phyloP scores from a whole-genome alignment of 2,888 invertebrate genomes.

The Metopia argyrocephala region DNA sequence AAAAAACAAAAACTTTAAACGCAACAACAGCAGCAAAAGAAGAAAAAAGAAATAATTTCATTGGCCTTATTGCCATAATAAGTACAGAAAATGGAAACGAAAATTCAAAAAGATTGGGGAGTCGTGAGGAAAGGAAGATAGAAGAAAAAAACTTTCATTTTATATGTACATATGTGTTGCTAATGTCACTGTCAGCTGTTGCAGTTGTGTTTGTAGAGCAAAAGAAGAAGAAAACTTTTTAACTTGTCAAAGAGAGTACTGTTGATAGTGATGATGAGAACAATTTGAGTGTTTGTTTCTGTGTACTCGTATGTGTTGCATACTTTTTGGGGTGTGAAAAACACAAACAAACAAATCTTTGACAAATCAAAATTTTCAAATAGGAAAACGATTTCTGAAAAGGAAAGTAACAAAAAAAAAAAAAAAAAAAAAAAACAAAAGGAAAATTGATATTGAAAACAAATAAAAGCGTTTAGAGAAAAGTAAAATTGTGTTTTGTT shows the following conservation, averaged over 20 bases:
- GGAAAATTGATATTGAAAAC: not conserved
- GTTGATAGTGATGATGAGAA: slow-evolving; percentile 56
- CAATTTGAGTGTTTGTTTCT: slow-evolving; percentile 12
- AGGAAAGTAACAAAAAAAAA: slow-evolving; percentile 31
- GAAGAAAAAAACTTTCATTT: not conserved
- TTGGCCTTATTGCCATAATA: slow-evolving; percentile 56
- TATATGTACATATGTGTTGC: slow-evolving; percentile 40
- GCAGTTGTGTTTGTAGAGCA: slow-evolving; percentile 45
- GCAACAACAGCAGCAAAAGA: slow-evolving; percentile 37
- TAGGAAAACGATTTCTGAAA: slow-evolving; percentile 2
- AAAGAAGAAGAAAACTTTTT: slow-evolving; percentile 46
- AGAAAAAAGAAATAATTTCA: slow-evolving; percentile 50
- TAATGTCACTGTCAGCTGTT: slow-evolving; percentile 60
- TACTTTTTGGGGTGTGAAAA: slow-evolving; percentile 50
- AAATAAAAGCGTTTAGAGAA: not conserved
- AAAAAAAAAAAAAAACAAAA: slow-evolving; percentile 23
- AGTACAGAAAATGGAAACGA: slow-evolving; percentile 4
- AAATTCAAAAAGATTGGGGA: not conserved
- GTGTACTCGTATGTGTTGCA: slow-evolving; percentile 21
- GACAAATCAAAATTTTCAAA: slow-evolving; percentile 36
- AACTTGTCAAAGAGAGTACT: slow-evolving; percentile 59
- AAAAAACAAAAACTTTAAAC: slow-evolving; percentile 8
- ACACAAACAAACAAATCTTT: slow-evolving; percentile 52
- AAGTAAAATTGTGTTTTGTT: too few relatives aligned
- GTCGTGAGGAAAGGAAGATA: not conserved